A percentile compares a stretch with the other conserved stretches of the same genome.
Evolutionary conservation across 1,140 invertebrate species (phyloP).

Genomic region (Atta colombica): DNA sequence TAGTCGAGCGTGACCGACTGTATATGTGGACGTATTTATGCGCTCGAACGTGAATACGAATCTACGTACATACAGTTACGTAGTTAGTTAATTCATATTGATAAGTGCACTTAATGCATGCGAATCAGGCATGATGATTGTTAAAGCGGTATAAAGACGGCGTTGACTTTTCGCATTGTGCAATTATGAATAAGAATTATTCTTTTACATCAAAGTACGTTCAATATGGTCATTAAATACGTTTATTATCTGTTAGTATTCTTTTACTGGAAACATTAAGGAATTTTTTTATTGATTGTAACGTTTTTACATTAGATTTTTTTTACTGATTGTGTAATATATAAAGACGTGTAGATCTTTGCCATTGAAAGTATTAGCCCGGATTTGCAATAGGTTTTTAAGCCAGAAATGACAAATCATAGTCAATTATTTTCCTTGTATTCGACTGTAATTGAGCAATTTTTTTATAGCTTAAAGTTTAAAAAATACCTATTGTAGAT

Average conservation of each 20-base stretch:
- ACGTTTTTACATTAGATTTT: not conserved
- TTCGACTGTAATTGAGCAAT: too few relatives aligned
- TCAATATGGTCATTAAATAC: not conserved
- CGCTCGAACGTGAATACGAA: conserved; percentile 36
- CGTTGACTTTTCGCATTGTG: not conserved
- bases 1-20: not conserved
- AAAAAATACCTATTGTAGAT: too few relatives aligned
- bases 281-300: not conserved
- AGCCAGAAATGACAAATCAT: too few relatives aligned
- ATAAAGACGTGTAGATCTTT: not conserved
- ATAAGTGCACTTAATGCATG: conserved; percentile 41
- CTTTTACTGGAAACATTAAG: not conserved
- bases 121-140: conserved; percentile 11
- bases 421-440: too few relatives aligned
- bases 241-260: not conserved
- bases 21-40: conserved; percentile 45
- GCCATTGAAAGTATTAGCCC: too few relatives aligned
- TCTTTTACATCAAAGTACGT: not conserved
- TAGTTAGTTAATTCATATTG: conserved; percentile 48
- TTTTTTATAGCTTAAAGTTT: too few relatives aligned
- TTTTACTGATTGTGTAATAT: not conserved
- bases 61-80: conserved; percentile 21
- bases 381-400: too few relatives aligned
- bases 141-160: conserved; percentile 31
- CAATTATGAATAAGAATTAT: not conserved